Evolutionary conservation across 2,113 vertebrate species (phyloP), one percentile per base, ranked within the genome.

Genomic region (Poeciliopsis occidentalis): DNA sequence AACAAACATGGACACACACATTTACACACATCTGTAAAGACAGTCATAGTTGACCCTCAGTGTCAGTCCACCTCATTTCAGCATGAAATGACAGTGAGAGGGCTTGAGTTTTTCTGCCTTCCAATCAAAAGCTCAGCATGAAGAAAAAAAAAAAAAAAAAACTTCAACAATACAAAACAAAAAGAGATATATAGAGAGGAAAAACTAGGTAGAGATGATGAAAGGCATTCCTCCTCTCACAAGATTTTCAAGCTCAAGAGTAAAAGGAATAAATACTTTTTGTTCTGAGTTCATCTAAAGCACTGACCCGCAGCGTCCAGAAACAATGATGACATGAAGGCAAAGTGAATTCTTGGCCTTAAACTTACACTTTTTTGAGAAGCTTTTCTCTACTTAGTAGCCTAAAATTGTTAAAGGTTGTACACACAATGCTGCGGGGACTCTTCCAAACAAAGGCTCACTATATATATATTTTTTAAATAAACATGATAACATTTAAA

Each of bases 51-150:
- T 87, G 84, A 83, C 80, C 84, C 71, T 85, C 78, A 47, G 75
- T 82, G 86, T 87, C 78, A 69, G 64, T 76, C 65, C 13, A 22
- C 39, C 78, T 79, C 82, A 78, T 78, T 84, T 69, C 78, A 74
- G 67, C 79, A 78, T 15, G n/a, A 70, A 81, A 71, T 68, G 75
- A 78, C 73, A 7, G 78, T 83, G 65, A 87, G 88, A 75, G 83
- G 73, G 77, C 75, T 67, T 75, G 41, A 77, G 79, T 69, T 88
- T 82, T 85, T 83, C 83, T 62, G 78, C 76, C 79, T 87, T 86
- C 86, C 86, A 91, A 89, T 91, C 91, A 91, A 82, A 91, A 81
- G 66, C 88, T 76, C 88, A 90, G 88, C 87, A 87, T 4, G 87
- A 85, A 67, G 78, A 86, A 85, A 75, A 71, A 75, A 78, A 87